Base-by-base conservation (phyloP, 2,888 invertebrate species). In the Drosophila setosimentum region DNA sequence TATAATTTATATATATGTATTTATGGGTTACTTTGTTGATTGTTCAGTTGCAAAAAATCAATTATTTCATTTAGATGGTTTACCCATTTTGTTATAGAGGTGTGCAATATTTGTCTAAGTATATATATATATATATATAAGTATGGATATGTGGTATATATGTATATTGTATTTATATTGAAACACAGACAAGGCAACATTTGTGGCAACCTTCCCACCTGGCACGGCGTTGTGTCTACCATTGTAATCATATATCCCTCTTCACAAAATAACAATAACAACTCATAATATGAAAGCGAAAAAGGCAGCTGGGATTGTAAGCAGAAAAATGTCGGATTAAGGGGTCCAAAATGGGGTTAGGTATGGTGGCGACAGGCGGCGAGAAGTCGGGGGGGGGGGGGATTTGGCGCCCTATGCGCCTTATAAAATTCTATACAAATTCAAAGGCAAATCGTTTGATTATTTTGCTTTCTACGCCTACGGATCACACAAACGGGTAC, bases 191-290 rank as follows among this genome's bases (percentile, higher is more conserved):
- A 40, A 45, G 70, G 50, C 45, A 70, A 58, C 53, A 68, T 61
- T 68, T 74, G 64, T 33, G 59, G 62, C 82, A 82, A 69, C 73
- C 76, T 73, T 73, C 58, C 66, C 80, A 80, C 83, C 77, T 85
- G 83, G 74, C 73, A 73, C 77, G 53, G 51, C 61, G 27, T 57
- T 70, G 73, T 76, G 86, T 71, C 73, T 86, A 72, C 86, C 86
- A 83, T 86, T 82, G 83, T 86, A 86, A 86, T 86, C 86, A 82
- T 86, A 83, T 83, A 80, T 76, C 73, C 76, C 73, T 63, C 63
- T 48, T 65, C 59, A 54, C 62, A 48, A 55, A 66, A 73, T 67
- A 80, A 71, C 71, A 76, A 73, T 49, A 76, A 73, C 65, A 73
- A 30, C 48, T 57, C 42, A 60, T 64, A 65, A 68, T 67, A 57